Conservation (phyloP, 2,797 vertebrate species). For the Echeneis naucrates region DNA sequence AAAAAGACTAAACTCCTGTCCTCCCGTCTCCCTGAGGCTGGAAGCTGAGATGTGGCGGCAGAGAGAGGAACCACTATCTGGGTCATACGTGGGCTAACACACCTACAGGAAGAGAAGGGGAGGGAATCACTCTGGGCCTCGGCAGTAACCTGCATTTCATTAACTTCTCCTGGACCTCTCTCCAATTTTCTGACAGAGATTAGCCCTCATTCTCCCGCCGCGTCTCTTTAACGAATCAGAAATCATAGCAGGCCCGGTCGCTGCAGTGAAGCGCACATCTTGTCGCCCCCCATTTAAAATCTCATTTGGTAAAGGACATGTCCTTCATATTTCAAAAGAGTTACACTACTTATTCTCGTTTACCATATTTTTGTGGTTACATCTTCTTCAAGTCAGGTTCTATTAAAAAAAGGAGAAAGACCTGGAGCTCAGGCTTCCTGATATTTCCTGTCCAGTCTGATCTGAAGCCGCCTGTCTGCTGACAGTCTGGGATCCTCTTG, state of each 20-base stretch:
- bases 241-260: background rate
- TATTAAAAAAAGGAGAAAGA: background rate
- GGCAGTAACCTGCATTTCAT: constrained; percentile 51
- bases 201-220: background rate
- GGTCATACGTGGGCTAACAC: constrained; percentile 75
- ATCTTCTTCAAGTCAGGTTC: constrained; percentile 5
- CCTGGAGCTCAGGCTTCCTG: background rate
- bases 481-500: constrained; percentile 5
- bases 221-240: background rate
- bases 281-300: background rate
- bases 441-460: constrained; percentile 10
- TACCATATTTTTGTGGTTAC: background rate
- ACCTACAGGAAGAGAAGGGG: constrained; percentile 25
- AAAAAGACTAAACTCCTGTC: background rate
- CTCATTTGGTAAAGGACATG: background rate
- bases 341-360: background rate
- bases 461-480: constrained; percentile 1
- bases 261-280: background rate
- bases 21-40: constrained; percentile 32
- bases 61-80: constrained; percentile 64
- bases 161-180: constrained; percentile 16
- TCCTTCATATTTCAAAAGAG: background rate
- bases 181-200: constrained; percentile 14
- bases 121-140: constrained; percentile 10
- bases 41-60: constrained; percentile 56